Conservation (phyloP, 2,888 invertebrate genomes). For the Amitus sp. region DNA sequence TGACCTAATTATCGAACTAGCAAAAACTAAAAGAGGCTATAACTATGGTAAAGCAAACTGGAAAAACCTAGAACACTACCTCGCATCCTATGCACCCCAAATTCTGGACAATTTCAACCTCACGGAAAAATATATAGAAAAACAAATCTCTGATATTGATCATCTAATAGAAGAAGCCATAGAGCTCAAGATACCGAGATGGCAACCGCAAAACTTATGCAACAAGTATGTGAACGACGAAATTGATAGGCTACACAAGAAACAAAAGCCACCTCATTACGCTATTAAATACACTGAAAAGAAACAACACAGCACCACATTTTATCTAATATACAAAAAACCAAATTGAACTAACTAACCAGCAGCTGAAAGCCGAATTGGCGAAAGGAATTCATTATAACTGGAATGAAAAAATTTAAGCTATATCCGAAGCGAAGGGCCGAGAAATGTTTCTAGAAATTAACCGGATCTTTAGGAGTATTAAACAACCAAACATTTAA, state of each 20-base stretch:
- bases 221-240: neutral
- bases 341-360: neutral
- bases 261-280: neutral
- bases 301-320: neutral
- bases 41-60: neutral
- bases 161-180: neutral
- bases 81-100: neutral
- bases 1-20: neutral
- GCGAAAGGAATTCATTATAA: constrained; percentile 8
- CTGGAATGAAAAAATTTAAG: constrained; percentile 6
- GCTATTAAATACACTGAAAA: neutral
- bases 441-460: constrained; percentile 11
- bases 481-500: neutral
- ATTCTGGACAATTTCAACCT: constrained; percentile 4
- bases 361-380: constrained; percentile 9
- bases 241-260: neutral
- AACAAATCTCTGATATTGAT: neutral
- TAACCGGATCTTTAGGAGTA: constrained; percentile 7
- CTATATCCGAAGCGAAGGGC: neutral
- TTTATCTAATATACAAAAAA: neutral
- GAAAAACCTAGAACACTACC: too few species aligned
- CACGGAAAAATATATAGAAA: neutral
- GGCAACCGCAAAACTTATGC: neutral
- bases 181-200: neutral
- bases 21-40: neutral